phyloP scores from a whole-genome alignment of 1,140 invertebrate genomes.

The Riptortus pedestris region DNA sequence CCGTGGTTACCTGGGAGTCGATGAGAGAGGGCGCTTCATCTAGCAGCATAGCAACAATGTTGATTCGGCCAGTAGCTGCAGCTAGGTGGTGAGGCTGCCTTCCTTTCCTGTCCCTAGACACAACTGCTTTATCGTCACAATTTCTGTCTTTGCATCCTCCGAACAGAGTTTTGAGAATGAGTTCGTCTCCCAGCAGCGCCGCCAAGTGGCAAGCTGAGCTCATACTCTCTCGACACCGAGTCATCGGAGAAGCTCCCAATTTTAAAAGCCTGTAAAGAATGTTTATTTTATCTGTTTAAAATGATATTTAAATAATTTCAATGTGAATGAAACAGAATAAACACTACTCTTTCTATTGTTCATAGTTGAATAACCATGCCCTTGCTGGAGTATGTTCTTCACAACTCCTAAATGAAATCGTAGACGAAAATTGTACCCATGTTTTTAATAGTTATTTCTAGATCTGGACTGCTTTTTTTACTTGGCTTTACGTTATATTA shows the following conservation, averaged over 20 bases:
- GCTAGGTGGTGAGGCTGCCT: constrained; percentile 41
- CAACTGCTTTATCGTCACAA: too few species aligned
- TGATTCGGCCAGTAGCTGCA: constrained; percentile 38
- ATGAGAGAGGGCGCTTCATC: background rate
- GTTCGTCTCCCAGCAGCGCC: constrained; percentile 36
- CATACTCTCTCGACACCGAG: constrained; percentile 39
- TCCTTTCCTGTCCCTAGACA: constrained; percentile 37
- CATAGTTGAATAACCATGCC: too few species aligned
- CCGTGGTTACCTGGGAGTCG: background rate
- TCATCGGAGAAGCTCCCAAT: constrained; percentile 39
- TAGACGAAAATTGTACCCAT: too few species aligned
- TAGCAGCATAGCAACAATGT: constrained; percentile 33
- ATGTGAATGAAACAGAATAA: too few species aligned
- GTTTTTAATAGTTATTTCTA: too few species aligned
- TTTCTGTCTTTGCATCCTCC: constrained; percentile 38
- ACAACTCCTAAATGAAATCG: too few species aligned
- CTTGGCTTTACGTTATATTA: too few species aligned
- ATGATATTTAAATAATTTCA: too few species aligned
- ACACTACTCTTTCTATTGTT: too few species aligned
- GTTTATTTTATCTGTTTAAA: too few species aligned
- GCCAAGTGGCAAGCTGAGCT: constrained; percentile 40
- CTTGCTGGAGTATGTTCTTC: too few species aligned
- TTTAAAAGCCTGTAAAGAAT: constrained; percentile 33
- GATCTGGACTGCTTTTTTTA: too few species aligned
- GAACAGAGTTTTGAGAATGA: constrained; percentile 37